phyloP scores from a whole-genome alignment of 2,888 invertebrate species.

The Euproctis similis region DNA sequence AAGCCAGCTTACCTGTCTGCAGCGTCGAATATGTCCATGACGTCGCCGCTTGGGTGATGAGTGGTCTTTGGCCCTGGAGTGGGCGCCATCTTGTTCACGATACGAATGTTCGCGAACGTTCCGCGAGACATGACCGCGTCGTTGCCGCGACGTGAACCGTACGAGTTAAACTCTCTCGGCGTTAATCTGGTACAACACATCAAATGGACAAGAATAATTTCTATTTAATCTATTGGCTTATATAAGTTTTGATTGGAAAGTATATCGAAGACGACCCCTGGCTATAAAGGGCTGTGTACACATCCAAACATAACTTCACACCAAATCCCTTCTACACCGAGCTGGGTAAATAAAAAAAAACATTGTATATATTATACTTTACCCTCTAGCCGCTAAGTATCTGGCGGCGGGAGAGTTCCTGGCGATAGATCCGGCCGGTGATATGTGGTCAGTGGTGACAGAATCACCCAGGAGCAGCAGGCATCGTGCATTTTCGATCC shows the following conservation, averaged over 20 bases:
- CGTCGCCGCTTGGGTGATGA: conserved; percentile 90
- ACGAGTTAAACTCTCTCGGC: conserved; percentile 97
- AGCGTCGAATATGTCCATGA: conserved; percentile 96
- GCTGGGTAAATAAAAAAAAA: too few species aligned
- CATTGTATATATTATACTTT: too few species aligned
- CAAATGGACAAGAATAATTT: too few species aligned
- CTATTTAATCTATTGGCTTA: too few species aligned
- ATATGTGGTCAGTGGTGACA: conserved; percentile 99
- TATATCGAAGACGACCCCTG: too few species aligned
- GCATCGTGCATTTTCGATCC: conserved; percentile 85
- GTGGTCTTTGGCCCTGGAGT: conserved; percentile 89
- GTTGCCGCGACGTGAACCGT: conserved; percentile 97
- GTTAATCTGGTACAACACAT: too few species aligned
- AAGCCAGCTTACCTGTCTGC: conserved; percentile 78
- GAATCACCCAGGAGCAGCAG: conserved; percentile 94
- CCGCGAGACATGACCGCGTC: conserved; percentile 98
- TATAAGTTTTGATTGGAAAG: too few species aligned
- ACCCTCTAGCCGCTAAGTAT: conserved; percentile 84
- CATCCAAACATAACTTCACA: too few species aligned
- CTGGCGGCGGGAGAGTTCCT: conserved; percentile 94
- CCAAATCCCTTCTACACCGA: too few species aligned
- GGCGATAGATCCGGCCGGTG: conserved; percentile 98
- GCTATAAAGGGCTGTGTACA: too few species aligned
- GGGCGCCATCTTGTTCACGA: conserved; percentile 91
- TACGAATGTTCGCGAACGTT: conserved; percentile 97